Base-by-base conservation (phyloP, 2,888 invertebrate genomes). In the Syrista parreyssii region DNA sequence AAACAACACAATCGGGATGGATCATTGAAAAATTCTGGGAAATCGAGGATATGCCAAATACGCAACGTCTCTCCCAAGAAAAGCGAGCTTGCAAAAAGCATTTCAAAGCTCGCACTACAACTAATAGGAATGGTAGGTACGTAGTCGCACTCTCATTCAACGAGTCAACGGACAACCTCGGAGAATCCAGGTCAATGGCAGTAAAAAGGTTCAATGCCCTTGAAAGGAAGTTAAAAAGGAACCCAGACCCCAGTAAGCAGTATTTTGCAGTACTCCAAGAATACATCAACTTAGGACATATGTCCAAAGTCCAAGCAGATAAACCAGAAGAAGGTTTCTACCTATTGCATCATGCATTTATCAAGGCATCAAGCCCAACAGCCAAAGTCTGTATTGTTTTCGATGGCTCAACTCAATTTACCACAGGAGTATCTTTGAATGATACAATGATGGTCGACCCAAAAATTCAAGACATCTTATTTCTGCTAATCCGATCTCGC, bases 71-170 rank as follows among this genome's bases (percentile, higher is more conserved):
- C 69, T 68, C 11, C 35, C 35, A 35, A 35, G 35, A 35, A 35
- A 11, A 35, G 35, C 35, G 11, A 11, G 35, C 35, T 11, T 79
- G 76, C 72, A 79, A 80, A 75, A 33, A 75, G 36, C 74, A 78
- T 12, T 82, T 73, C 40, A 23, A 68, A 4, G 73, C 76, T 32
- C 34, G 77, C 55, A 55, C 34, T 9, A 55, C 31, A 1, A 73
- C 75, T 3, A 73, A 76, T 3, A 3, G 11, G 12, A 68, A 74
- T 1, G 80, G 81, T 11, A 68, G 75, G 12, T 82, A 82, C 71
- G 73, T 79, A 3, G 79, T 83, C 0, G 78, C 79, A 9, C 68
- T 82, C 0, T 78, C 81, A 12, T 82, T 82, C 68, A 81, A 82
- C 35, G 75, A 76, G 12, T 68, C 73, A 11, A 71, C n/a, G 31